Conservation (phyloP, 2,888 invertebrate species). For the Xiphydria camelus region DNA sequence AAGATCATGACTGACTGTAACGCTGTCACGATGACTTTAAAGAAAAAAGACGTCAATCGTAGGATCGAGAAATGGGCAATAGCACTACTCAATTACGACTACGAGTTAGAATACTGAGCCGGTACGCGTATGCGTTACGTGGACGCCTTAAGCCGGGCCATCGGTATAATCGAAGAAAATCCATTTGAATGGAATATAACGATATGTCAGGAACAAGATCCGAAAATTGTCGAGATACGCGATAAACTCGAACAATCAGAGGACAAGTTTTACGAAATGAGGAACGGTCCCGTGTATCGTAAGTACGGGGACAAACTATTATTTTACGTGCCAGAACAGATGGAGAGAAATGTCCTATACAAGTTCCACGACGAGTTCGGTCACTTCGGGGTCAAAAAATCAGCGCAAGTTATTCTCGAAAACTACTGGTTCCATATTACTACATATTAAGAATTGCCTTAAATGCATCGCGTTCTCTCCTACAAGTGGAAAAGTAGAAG, state of each 20-base stretch:
- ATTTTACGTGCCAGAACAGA: slow-evolving; percentile 23
- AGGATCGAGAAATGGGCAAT: slow-evolving; percentile 39
- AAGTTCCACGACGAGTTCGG: slow-evolving; percentile 24
- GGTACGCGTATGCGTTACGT: slow-evolving; percentile 33
- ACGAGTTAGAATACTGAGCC: slow-evolving; percentile 28
- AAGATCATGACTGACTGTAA: slow-evolving; percentile 41
- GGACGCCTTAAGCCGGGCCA: slow-evolving; percentile 31
- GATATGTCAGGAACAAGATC: slow-evolving; percentile 16
- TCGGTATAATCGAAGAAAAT: slow-evolving; percentile 4
- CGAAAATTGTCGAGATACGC: background rate
- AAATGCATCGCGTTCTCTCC: slow-evolving; percentile 30
- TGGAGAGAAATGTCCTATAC: slow-evolving; percentile 4
- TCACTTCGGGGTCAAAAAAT: too few relatives aligned
- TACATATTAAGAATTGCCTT: slow-evolving; percentile 32
- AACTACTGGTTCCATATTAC: slow-evolving; percentile 9
- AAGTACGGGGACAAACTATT: slow-evolving; percentile 17
- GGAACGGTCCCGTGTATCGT: slow-evolving; percentile 25
- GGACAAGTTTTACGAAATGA: slow-evolving; percentile 23
- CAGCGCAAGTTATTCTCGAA: background rate
- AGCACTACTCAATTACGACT: slow-evolving; percentile 32
- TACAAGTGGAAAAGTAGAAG: slow-evolving; percentile 25
- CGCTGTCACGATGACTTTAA: slow-evolving; percentile 31
- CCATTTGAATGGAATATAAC: slow-evolving; percentile 13
- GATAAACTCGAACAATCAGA: slow-evolving; percentile 2
- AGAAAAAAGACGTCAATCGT: slow-evolving; percentile 38